Evolutionary conservation across 2,797 vertebrate species (phyloP).

Genomic region (Propithecus perrieri): DNA sequence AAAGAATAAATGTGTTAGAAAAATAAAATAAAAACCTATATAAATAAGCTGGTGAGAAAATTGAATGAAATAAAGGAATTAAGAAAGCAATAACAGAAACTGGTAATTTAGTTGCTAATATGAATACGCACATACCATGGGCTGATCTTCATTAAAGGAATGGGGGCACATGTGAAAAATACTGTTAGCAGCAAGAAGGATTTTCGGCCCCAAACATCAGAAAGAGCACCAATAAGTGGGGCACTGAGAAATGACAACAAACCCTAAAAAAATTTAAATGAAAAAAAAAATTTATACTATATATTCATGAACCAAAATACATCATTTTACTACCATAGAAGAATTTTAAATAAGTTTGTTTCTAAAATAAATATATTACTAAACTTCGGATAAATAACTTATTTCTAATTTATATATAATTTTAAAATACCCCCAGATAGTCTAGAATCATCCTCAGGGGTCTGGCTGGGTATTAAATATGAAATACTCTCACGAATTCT

Average conservation of each 20-base stretch:
- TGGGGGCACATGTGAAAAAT: conserved; percentile 93
- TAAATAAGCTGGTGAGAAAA: background rate
- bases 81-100: background rate
- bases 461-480: background rate
- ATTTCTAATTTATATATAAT: background rate
- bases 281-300: background rate
- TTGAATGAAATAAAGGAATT: background rate
- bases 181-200: conserved; percentile 93
- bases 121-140: conserved; percentile 87
- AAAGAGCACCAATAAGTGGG: conserved; percentile 92
- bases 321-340: background rate
- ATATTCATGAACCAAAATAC: background rate
- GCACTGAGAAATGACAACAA: conserved; percentile 92
- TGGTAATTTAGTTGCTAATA: background rate
- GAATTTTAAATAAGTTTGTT: background rate
- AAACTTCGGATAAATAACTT: background rate
- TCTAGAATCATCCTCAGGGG: background rate
- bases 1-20: conserved; percentile 10
- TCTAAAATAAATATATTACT: background rate
- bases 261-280: conserved; percentile 82
- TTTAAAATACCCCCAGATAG: background rate
- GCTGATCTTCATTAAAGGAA: conserved; percentile 94
- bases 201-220: conserved; percentile 93
- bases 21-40: background rate
- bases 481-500: background rate